Base-by-base conservation (phyloP, 1,140 invertebrate genomes). In the Calephelis nemesis region DNA sequence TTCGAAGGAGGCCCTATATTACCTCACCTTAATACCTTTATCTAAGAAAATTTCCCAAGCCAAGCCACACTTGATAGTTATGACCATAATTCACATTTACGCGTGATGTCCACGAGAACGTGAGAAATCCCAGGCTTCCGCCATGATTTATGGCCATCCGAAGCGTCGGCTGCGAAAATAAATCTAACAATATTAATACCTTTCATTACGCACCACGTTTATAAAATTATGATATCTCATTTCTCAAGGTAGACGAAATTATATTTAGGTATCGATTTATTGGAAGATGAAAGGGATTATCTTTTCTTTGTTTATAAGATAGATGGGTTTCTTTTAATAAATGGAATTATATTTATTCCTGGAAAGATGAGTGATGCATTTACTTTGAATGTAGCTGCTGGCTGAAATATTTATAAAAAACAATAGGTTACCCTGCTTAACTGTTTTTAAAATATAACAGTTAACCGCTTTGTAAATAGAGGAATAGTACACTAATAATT, bases 131-230 rank as follows among this genome's bases (percentile, higher is more conserved):
- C 63, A 50, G 63, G 63, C 63, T 65, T 65, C n/a, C 62, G 40
- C 15, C 15, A 66, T 62, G 69, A 70, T 70, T 49, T 70, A 70
- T 69, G 1, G 48, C 58, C 62, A 62, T 49, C 62, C 62, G 49
- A 52, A 63, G 47, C 47, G 42, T 19, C 30, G 54, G 10, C 15
- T 42, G 47, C 42, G 47, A 54, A 62, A 62, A 70, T 70, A 70
- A 65, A 70, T 70, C 63, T 70, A 48, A 10, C 30, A 48, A 65
- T 70, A 70, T 67, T 69, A 65, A 64, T 65, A 69, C 52, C 47
- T 49, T 13, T 47, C 52, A 58, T 58, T 58, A 58, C 19, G 63
- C 12, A 64, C 49, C 40, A 50, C 19, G 47, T 30, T 65, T 65
- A 65, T 65, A 39, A 52, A 50, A 65, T 65, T 65, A 65, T 50